phyloP scores from a whole-genome alignment of 2,113 vertebrate species.

The Cariama cristata region DNA sequence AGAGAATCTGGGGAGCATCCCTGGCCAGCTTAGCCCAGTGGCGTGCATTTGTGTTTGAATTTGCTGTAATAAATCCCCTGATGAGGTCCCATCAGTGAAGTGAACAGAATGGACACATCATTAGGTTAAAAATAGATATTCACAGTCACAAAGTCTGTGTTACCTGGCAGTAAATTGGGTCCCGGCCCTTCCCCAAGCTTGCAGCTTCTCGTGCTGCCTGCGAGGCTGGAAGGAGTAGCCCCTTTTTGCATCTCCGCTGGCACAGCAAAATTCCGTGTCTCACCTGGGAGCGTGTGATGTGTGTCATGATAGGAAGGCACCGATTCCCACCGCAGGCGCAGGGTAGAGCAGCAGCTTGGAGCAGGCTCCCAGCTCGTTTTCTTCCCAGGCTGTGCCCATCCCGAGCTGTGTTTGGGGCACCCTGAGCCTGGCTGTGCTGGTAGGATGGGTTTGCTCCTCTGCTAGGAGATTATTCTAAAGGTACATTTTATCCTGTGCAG shows the following conservation, averaged over 20 bases:
- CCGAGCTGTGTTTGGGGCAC: background rate
- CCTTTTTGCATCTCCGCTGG: background rate
- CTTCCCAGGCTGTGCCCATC: background rate
- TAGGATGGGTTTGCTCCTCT: background rate
- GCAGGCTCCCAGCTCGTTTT: background rate
- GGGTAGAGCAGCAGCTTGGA: background rate
- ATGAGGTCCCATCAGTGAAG: background rate
- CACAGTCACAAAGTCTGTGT: background rate
- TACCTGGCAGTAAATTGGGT: background rate
- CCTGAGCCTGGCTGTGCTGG: background rate
- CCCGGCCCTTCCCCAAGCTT: background rate
- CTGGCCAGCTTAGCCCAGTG: background rate
- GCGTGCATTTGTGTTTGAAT: background rate
- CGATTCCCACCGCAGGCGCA: fast-evolving
- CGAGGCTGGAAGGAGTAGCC: background rate
- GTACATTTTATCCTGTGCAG: background rate
- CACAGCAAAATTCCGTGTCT: fast-evolving
- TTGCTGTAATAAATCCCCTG: background rate
- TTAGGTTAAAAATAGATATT: background rate
- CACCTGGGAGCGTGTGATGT: background rate
- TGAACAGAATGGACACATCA: background rate
- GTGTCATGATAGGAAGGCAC: background rate
- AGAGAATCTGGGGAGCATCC: background rate
- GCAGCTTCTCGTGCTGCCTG: background rate
- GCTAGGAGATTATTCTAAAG: background rate